A percentile compares a stretch with the other conserved stretches of the same genome.
phyloP scores from a whole-genome alignment of 2,113 vertebrate species.

The Colius striatus region DNA sequence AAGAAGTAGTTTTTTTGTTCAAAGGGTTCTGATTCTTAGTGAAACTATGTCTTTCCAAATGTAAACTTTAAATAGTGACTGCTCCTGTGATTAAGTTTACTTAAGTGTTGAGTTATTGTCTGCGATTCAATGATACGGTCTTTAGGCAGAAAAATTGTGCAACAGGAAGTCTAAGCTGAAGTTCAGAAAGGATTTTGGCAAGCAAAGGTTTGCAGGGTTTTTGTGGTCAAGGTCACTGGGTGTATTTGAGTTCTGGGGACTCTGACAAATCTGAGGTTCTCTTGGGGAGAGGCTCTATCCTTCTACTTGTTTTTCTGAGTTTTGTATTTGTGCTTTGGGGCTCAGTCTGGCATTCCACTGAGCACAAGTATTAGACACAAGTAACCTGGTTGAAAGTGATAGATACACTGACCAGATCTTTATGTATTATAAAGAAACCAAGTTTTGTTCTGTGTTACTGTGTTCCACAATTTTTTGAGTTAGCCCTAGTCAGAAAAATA shows the following conservation, averaged over 20 bases:
- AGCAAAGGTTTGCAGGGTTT: neutral
- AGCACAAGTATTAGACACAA: fast-evolving
- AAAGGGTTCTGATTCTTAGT: neutral
- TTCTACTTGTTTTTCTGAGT: neutral
- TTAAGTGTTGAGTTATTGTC: conserved; percentile 23
- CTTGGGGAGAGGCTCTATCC: neutral
- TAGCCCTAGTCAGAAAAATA: neutral
- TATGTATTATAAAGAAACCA: neutral
- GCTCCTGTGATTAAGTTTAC: neutral
- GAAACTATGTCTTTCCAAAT: neutral
- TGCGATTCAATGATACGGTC: neutral
- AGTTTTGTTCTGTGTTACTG: neutral
- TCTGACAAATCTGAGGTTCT: neutral
- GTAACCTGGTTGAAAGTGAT: neutral
- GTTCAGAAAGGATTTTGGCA: conserved; percentile 40
- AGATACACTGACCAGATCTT: neutral
- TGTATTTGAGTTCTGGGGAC: neutral
- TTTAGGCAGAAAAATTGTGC: conserved; percentile 27
- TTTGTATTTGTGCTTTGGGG: neutral
- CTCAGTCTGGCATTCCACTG: neutral
- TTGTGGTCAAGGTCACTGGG: neutral
- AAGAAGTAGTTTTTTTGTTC: neutral
- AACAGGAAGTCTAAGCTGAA: conserved; percentile 39
- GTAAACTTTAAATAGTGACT: neutral
- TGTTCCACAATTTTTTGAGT: neutral